Conservation (phyloP, 1,140 invertebrate genomes). For the honey bee (Apis mellifera) region DNA sequence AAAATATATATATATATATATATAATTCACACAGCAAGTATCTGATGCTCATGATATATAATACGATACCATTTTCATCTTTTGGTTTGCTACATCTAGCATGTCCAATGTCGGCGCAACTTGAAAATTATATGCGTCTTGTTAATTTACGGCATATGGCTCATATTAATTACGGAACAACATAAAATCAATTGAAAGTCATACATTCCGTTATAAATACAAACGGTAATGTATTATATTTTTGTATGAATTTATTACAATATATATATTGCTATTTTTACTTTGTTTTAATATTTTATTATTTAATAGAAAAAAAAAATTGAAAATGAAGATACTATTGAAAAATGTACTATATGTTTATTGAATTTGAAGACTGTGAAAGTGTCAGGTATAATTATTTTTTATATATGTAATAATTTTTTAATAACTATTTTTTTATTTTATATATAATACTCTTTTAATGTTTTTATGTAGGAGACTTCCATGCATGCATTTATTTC, state of each 20-base stretch:
- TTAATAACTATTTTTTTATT: constrained; percentile 2
- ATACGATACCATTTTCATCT: constrained; percentile 80
- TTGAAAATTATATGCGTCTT: constrained; percentile 82
- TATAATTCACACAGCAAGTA: constrained; percentile 57
- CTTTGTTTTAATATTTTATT: constrained; percentile 36
- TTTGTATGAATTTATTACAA: not conserved
- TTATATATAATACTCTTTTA: constrained; percentile 45
- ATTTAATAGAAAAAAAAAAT: constrained; percentile 81
- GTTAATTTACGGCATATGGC: constrained; percentile 83
- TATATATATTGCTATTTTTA: not conserved
- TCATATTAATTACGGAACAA: constrained; percentile 85
- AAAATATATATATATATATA: not conserved
- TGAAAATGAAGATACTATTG: constrained; percentile 86
- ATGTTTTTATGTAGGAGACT: constrained; percentile 85
- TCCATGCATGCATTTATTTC: constrained; percentile 97
- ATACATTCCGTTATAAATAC: constrained; percentile 94
- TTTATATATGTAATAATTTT: constrained; percentile 19
- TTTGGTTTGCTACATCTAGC: constrained; percentile 76
- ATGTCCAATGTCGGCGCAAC: constrained; percentile 49
- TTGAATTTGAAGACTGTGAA: constrained; percentile 93
- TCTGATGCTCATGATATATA: constrained; percentile 71
- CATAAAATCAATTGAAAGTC: constrained; percentile 89
- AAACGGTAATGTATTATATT: constrained; percentile 83
- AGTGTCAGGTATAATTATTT: constrained; percentile 87
- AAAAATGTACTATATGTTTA: constrained; percentile 97